These are phyloP conservation scores for Psix sp. DNA, from an alignment of 1,140 invertebrate genomes.

Conservation along the genomic window DNA sequence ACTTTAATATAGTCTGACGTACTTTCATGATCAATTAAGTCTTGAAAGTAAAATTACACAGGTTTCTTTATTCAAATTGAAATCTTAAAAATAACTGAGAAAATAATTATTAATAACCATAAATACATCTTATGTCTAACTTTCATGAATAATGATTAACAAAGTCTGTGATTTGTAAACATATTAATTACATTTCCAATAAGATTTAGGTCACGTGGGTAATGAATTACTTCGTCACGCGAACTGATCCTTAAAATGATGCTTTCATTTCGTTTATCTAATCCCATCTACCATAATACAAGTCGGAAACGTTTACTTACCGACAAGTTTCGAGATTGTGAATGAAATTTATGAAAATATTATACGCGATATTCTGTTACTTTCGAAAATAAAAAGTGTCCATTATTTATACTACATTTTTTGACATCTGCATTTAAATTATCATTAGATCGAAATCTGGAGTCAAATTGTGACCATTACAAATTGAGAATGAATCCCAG, in stretches of 20 bases:
- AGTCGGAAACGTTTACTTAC: constrained; percentile 21
- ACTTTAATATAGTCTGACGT: background rate
- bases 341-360: constrained; percentile 47
- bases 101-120: too few relatives aligned
- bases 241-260: constrained; percentile 7
- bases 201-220: constrained; percentile 18
- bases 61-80: background rate
- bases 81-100: background rate
- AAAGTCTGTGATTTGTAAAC: constrained; percentile 18
- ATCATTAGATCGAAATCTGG: constrained; percentile 27
- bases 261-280: constrained; percentile 44
- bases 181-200: constrained; percentile 18
- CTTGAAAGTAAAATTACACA: background rate
- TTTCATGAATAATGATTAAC: too few relatives aligned
- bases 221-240: constrained; percentile 27
- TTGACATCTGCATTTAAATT: constrained; percentile 13
- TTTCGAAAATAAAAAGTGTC: background rate
- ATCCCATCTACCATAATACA: constrained; percentile 30
- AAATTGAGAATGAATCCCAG: constrained; percentile 20
- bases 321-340: constrained; percentile 33
- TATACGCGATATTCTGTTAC: constrained; percentile 16
- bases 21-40: constrained; percentile 9
- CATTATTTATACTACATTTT: constrained; percentile 28
- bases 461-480: constrained; percentile 26
- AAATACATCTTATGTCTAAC: too few relatives aligned